Percentiles rank a stretch among this genome's conserved stretches.
Evolutionary conservation across 1,140 invertebrate species (phyloP).

Genomic region (Hypsibius dujardini): DNA sequence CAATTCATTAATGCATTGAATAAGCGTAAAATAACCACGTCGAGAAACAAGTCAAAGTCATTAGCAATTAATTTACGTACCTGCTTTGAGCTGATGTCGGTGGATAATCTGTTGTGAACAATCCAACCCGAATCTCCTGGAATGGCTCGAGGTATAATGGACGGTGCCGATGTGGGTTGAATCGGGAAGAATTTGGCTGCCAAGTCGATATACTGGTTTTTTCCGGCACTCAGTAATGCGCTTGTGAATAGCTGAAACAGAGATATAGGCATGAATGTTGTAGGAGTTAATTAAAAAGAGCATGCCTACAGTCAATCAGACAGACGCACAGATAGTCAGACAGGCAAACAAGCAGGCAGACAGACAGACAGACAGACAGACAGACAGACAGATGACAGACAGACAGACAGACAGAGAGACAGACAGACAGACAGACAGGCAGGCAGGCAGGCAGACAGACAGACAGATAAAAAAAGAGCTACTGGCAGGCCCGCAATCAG

Average conservation of each 20-base stretch:
- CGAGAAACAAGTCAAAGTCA: too few relatives aligned
- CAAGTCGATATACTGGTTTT: not conserved
- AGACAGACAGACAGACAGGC: not conserved
- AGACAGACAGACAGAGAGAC: not conserved
- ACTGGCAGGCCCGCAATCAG: too few relatives aligned
- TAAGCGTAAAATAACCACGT: too few relatives aligned
- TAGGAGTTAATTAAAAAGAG: not conserved
- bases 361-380: not conserved
- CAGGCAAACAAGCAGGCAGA: not conserved
- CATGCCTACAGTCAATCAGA: not conserved
- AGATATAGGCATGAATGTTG: not conserved
- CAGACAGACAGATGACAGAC: too few relatives aligned
- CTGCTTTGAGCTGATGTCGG: not conserved
- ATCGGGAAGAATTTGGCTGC: not conserved
- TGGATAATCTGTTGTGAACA: not conserved
- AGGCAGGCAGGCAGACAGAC: not conserved
- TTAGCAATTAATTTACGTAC: too few relatives aligned
- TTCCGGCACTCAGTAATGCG: not conserved
- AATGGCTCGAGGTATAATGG: not conserved
- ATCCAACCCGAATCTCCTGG: not conserved
- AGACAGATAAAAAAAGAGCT: not conserved
- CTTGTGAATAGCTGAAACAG: slow-evolving; percentile 5
- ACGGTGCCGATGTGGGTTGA: not conserved
- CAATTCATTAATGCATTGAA: too few relatives aligned
- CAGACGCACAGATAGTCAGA: not conserved